Evolutionary conservation across 2,888 invertebrate genomes (phyloP), one percentile per base, ranked within the genome.

Genomic region (Epsilonema sp.): DNA sequence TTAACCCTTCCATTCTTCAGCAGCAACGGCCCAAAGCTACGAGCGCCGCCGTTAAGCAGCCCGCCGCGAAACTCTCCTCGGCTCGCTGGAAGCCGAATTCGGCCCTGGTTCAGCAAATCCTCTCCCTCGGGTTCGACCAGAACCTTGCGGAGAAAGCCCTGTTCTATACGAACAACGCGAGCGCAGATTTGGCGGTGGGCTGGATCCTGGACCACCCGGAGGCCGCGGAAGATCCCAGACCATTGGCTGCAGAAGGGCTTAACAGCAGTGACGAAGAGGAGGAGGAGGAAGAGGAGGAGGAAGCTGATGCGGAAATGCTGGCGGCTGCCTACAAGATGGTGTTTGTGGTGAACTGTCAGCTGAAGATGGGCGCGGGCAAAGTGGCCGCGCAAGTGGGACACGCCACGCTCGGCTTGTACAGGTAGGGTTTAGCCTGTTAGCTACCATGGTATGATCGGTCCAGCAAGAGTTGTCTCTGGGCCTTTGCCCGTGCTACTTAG

Each of bases 301-400:
- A 8, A n/a, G 3, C 26, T 19, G 8, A 5, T 42, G 4, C 42
- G 26, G 42, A 43, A 13, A 43, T 43, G 43, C 5, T 43, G 43
- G 13, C 26, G 39, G 3, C 37, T n/a, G 19, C 20, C 25, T 73
- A 67, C 61, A 76, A 76, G 65, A 76, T 76, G 76, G 73, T 73
- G 26, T 73, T 75, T 63, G 70, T 75, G 26, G 73, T 76, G 3
- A 76, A 76, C 59, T 59, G 62, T 13, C 68, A 69, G 26, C 61
- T 76, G 42, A 67, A 70, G 50, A 76, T 76, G 75, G 73, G 74
- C 1, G 61, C 69, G 25, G 76, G 75, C 1, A 76, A 76, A 62
- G 62, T 72, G 39, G 71, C 71, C 19, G 68, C 73, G 31, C 73
- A 73, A 62, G 52, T 53, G 31, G 75, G 71, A 0, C 75, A 75